Base-by-base conservation (phyloP, 2,113 vertebrate genomes). In the Syrrhaptes paradoxus region DNA sequence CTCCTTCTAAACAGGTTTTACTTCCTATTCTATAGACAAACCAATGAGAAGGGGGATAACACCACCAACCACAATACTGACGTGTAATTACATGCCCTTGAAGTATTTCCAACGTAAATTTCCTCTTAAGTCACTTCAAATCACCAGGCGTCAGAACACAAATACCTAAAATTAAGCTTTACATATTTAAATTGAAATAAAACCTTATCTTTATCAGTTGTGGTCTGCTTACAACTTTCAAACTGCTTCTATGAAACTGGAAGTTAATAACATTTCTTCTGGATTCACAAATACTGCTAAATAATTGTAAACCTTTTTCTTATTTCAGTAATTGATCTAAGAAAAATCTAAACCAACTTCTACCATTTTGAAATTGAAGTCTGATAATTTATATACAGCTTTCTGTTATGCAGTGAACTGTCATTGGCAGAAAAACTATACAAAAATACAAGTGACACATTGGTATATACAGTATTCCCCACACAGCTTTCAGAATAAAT, bases 11-110 rank as follows among this genome's bases (percentile, higher is more conserved):
- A 13, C 38, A 52, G 21, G 14, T 13, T 48, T 82, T 73, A 54
- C 63, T 71, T 63, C 48, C 25, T 10, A 29, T 29, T 25, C 72
- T 66, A 5, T 8, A 74, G 11, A 36, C 16, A 63, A 62, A 73
- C 3, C 43, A n/a, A 4, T 1, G 26, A 68, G 36, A 52, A 78
- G 28, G 13, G 20, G 22, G 17, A 32, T 36, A 66, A 46, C 0
- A 0, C 2, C 59, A 32, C 21, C n/a, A 48, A 0, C 25, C 48
- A 43, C 59, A 62, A 20, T 6, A 59, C 3, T 26, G 29, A 38
- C 6, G 11, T 10, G 32, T 9, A 19, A 65, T 68, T 51, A 12
- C 12, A 3, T 2, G 17, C 21, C 24, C 19, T 28, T 17, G 1
- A 57, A 78, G 32, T 46, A 68, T 45, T 87, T 82, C 43, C 57